These are phyloP conservation scores for Bagarius yarrelli DNA, from an alignment of 2,113 vertebrate genomes.

Conservation along the genomic window DNA sequence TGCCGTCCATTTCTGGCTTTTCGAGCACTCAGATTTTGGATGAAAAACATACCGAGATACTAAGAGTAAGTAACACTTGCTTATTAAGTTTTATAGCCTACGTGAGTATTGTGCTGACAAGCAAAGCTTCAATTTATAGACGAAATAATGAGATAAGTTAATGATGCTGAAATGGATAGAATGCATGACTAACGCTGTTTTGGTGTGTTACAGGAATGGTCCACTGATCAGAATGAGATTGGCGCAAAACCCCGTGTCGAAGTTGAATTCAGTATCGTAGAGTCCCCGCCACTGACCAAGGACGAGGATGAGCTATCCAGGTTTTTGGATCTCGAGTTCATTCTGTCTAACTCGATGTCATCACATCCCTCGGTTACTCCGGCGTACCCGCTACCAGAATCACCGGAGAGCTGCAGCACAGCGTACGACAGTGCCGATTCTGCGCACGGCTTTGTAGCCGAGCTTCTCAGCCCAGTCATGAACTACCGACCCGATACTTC, in stretches of 20 bases:
- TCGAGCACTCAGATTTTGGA: constrained; percentile 57
- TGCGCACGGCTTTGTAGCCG: constrained; percentile 80
- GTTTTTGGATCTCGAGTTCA: constrained; percentile 88
- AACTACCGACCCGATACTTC: constrained; percentile 63
- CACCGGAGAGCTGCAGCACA: constrained; percentile 82
- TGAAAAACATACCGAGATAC: constrained; percentile 59
- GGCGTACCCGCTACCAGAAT: constrained; percentile 82
- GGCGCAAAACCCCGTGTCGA: constrained; percentile 62
- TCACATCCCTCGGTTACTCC: constrained; percentile 56
- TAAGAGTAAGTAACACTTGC: constrained; percentile 65
- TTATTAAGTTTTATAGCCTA: neutral
- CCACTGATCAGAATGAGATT: constrained; percentile 52
- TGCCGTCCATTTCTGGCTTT: constrained; percentile 61
- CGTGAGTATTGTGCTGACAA: neutral
- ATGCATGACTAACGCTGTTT: neutral
- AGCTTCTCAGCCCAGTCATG: constrained; percentile 80
- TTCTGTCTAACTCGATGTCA: constrained; percentile 78
- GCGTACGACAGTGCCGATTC: constrained; percentile 59
- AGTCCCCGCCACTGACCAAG: constrained; percentile 63
- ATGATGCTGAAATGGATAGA: neutral
- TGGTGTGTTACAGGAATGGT: constrained; percentile 57
- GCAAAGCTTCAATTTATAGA: too few relatives aligned
- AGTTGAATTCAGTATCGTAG: constrained; percentile 73
- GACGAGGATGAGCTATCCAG: constrained; percentile 85
- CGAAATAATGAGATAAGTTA: neutral